A percentile compares a stretch with the other conserved stretches of the same genome.
Conservation (phyloP, 2,113 vertebrate species). For the Hemichromis elongatus region DNA sequence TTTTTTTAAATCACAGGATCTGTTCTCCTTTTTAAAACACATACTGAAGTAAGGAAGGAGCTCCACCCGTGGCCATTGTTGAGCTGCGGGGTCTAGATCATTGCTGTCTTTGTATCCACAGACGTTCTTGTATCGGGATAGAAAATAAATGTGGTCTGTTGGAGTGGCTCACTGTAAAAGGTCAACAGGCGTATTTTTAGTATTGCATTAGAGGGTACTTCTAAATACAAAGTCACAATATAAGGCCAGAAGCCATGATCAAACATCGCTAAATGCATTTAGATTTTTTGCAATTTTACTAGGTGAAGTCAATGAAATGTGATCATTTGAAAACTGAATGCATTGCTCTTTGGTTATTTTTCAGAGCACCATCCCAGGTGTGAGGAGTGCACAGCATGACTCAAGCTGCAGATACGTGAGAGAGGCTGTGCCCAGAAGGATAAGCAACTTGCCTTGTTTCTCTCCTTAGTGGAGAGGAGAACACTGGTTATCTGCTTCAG, state of each 20-base stretch:
- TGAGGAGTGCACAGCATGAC: slow-evolving; percentile 42
- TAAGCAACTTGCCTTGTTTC: slow-evolving; percentile 30
- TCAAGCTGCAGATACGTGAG: slow-evolving; percentile 46
- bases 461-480: slow-evolving; percentile 23
- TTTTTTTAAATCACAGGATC: background rate
- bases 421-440: slow-evolving; percentile 42
- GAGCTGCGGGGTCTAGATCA: slow-evolving; percentile 52
- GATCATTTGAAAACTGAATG: slow-evolving; percentile 13
- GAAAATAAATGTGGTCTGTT: slow-evolving; percentile 48
- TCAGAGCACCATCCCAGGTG: slow-evolving; percentile 39
- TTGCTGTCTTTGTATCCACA: slow-evolving; percentile 69
- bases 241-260: background rate
- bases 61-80: slow-evolving; percentile 66
- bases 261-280: background rate
- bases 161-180: slow-evolving; percentile 23
- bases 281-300: background rate
- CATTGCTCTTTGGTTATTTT: slow-evolving; percentile 42
- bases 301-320: background rate
- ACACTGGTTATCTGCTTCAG: slow-evolving; percentile 39
- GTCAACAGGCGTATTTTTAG: slow-evolving; percentile 63
- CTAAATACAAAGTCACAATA: background rate
- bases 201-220: background rate
- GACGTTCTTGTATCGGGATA: slow-evolving; percentile 61
- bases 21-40: slow-evolving; percentile 51
- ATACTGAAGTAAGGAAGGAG: slow-evolving; percentile 40